These are phyloP conservation scores for Monarcha castaneiventris DNA, from an alignment of 2,113 vertebrate genomes.

Conservation along the genomic window DNA sequence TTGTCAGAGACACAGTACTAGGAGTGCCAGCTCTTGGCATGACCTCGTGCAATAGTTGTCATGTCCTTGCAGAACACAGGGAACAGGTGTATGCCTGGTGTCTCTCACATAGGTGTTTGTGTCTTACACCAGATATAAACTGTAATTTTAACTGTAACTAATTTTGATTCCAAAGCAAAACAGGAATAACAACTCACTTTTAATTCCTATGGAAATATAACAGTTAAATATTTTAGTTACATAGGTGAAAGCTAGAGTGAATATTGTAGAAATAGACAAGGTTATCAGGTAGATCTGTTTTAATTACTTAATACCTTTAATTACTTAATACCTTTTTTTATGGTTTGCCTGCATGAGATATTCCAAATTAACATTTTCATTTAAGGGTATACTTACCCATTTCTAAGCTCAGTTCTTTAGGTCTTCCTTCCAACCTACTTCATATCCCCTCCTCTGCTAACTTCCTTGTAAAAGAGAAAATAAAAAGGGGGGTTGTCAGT, in stretches of 20 bases:
- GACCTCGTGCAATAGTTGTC: accelerated
- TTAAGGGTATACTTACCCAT: not conserved
- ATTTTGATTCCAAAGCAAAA: not conserved
- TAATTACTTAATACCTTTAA: not conserved
- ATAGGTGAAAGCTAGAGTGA: not conserved
- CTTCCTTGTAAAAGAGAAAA: not conserved
- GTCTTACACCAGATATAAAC: not conserved
- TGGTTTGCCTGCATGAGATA: not conserved
- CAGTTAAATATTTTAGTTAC: not conserved
- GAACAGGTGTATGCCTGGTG: not conserved
- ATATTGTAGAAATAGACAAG: not conserved
- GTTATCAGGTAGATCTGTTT: not conserved
- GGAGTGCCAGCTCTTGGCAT: not conserved
- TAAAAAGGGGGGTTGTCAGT: not conserved
- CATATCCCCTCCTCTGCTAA: not conserved
- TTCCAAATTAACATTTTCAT: not conserved
- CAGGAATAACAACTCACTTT: not conserved
- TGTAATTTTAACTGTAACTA: not conserved
- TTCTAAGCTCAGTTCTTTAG: not conserved
- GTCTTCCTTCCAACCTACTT: not conserved
- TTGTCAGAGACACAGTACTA: not conserved
- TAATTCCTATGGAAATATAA: not conserved
- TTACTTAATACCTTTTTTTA: not conserved
- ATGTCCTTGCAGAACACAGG: not conserved
- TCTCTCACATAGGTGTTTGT: not conserved